phyloP scores from a whole-genome alignment of 1,140 invertebrate species.

The Plectrocnemia conspersa region DNA sequence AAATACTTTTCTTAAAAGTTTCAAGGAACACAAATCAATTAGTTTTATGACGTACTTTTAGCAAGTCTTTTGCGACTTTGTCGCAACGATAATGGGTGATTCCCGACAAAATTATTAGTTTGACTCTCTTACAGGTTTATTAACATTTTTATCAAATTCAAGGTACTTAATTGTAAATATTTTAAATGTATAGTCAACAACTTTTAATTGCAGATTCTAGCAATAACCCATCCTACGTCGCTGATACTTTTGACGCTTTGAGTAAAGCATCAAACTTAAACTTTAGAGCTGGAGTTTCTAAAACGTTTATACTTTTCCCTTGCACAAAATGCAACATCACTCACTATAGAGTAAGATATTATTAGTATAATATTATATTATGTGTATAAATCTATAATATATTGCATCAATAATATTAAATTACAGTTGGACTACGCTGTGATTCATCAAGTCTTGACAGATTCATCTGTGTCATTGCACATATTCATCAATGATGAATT shows the following conservation, averaged over 20 bases:
- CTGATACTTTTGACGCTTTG: slow-evolving; percentile 72
- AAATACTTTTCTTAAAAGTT: too few relatives aligned
- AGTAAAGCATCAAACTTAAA: slow-evolving; percentile 67
- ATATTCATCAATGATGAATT: slow-evolving; percentile 79
- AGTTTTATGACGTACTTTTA: too few relatives aligned
- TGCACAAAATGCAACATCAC: slow-evolving; percentile 68
- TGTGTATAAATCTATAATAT: not conserved
- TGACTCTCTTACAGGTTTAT: too few relatives aligned
- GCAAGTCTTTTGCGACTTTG: too few relatives aligned
- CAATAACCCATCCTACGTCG: slow-evolving; percentile 38
- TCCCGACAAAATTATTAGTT: too few relatives aligned
- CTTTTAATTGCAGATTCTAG: slow-evolving; percentile 5
- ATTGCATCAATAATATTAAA: slow-evolving; percentile 31
- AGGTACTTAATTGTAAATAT: too few relatives aligned
- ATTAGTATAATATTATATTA: slow-evolving; percentile 7
- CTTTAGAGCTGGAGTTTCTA: slow-evolving; percentile 80
- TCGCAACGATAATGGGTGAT: too few relatives aligned
- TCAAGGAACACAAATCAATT: too few relatives aligned
- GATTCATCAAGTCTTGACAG: slow-evolving; percentile 69
- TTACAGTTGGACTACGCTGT: slow-evolving; percentile 70
- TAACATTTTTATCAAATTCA: too few relatives aligned
- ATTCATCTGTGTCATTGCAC: slow-evolving; percentile 76
- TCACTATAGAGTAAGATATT: slow-evolving; percentile 59
- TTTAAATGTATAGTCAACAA: too few relatives aligned
- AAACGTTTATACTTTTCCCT: slow-evolving; percentile 76